Evolutionary conservation across 2,113 vertebrate species (phyloP).

Genomic region (Saguinus midas): DNA sequence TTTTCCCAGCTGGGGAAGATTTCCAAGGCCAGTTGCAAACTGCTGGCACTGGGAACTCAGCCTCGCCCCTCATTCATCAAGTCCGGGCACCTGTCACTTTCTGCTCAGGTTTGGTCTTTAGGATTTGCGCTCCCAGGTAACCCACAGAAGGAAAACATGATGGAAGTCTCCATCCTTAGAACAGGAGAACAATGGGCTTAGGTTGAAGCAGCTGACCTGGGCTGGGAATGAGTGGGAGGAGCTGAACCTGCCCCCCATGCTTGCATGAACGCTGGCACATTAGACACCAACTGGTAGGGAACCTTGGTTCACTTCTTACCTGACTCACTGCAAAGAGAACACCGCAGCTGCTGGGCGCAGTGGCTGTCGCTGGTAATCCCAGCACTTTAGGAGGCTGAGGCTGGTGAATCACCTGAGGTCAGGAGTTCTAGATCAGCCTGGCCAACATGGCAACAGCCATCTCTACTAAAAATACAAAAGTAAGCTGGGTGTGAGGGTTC

Average conservation of each 20-base stretch:
- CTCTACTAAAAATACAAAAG: too few relatives aligned
- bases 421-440: too few relatives aligned
- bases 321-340: too few relatives aligned
- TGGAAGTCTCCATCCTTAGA: not conserved
- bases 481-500: too few relatives aligned
- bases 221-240: not conserved
- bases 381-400: too few relatives aligned
- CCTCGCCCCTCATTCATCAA: too few relatives aligned
- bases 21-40: not conserved
- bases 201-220: not conserved
- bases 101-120: not conserved
- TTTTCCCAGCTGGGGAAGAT: not conserved
- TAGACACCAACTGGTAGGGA: not conserved
- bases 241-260: accelerated
- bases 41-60: not conserved
- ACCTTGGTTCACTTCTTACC: too few relatives aligned
- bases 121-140: not conserved
- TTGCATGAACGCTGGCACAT: too few relatives aligned
- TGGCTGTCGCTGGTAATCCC: too few relatives aligned
- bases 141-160: not conserved
- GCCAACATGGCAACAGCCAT: too few relatives aligned
- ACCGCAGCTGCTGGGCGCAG: too few relatives aligned
- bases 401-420: too few relatives aligned
- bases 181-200: not conserved
- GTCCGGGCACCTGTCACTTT: not conserved